A percentile compares a stretch with the other conserved stretches of the same genome.
Conservation (phyloP, 2,888 invertebrate genomes). For the Desoria tigrina region DNA sequence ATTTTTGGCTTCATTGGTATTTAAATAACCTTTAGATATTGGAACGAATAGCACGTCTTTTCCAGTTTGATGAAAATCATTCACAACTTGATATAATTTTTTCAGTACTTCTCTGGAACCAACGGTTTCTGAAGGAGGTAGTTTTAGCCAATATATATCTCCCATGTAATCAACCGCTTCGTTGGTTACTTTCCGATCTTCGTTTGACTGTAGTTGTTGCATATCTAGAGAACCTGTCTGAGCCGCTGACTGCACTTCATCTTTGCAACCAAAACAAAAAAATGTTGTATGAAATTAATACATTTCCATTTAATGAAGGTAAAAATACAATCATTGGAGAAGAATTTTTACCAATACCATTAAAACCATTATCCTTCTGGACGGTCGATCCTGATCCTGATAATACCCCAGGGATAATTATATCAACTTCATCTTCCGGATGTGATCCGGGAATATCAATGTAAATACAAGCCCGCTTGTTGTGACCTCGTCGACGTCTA, state of each 20-base stretch:
- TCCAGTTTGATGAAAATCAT: constrained; percentile 5
- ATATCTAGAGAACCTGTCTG: no score
- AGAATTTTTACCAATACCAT: no score
- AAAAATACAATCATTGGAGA: no score
- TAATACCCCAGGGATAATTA: neutral
- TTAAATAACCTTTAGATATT: constrained; percentile 9
- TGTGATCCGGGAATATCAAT: constrained; percentile 16
- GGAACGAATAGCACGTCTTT: constrained; percentile 23
- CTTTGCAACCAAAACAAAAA: no score
- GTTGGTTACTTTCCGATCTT: neutral
- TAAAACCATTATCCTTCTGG: neutral
- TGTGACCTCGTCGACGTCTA: neutral
- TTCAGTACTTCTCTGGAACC: neutral
- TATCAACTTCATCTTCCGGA: neutral
- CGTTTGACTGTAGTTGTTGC: no score
- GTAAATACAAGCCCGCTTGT: constrained; percentile 15
- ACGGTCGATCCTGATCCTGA: constrained; percentile 6
- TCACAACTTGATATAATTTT: constrained; percentile 8
- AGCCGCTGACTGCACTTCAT: no score
- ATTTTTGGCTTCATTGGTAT: constrained; percentile 15
- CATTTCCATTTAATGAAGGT: no score
- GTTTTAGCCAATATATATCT: constrained; percentile 1
- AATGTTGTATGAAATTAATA: no score
- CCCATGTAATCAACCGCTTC: neutral
- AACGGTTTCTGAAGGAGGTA: neutral